Percentiles rank a stretch among this genome's conserved stretches.
Conservation (phyloP, 2,113 vertebrate genomes). For the Archocentrus centrarchus region DNA sequence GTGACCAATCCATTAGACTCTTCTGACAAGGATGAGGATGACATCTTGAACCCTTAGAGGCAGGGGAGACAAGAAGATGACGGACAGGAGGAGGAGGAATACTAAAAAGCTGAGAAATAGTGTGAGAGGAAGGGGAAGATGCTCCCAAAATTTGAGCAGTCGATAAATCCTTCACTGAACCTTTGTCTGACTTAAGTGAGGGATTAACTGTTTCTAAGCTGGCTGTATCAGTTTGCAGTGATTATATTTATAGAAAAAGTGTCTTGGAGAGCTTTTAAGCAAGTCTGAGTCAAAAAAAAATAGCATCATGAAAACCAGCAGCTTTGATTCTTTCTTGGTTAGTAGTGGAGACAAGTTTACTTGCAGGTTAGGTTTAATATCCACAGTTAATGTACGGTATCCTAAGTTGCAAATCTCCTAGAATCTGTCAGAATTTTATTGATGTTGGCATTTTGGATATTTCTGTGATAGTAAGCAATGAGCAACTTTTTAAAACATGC, state of each 20-base stretch:
- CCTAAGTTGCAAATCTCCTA: neutral
- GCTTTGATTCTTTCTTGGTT: neutral
- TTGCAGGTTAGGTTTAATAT: neutral
- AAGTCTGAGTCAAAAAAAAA: neutral
- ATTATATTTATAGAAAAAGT: slow-evolving; percentile 11
- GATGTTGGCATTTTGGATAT: neutral
- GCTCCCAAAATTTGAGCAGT: slow-evolving; percentile 1
- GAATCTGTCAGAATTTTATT: neutral
- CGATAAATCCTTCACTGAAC: neutral
- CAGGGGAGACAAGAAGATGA: slow-evolving; percentile 57
- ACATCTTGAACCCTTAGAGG: slow-evolving; percentile 79
- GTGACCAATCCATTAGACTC: slow-evolving; percentile 80
- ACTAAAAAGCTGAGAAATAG: slow-evolving; percentile 27
- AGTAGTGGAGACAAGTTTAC: neutral
- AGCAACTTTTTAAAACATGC: neutral
- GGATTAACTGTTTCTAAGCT: neutral
- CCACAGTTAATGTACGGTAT: neutral
- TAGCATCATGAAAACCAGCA: neutral
- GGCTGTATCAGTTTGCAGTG: neutral
- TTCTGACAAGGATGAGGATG: slow-evolving; percentile 81
- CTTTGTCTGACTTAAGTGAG: neutral
- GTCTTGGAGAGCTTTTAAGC: neutral
- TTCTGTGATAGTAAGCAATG: neutral
- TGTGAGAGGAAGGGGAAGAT: neutral
- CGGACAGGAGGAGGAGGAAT: slow-evolving; percentile 45